Base-by-base conservation (phyloP, 2,888 invertebrate species). In the Clostera curtula region DNA sequence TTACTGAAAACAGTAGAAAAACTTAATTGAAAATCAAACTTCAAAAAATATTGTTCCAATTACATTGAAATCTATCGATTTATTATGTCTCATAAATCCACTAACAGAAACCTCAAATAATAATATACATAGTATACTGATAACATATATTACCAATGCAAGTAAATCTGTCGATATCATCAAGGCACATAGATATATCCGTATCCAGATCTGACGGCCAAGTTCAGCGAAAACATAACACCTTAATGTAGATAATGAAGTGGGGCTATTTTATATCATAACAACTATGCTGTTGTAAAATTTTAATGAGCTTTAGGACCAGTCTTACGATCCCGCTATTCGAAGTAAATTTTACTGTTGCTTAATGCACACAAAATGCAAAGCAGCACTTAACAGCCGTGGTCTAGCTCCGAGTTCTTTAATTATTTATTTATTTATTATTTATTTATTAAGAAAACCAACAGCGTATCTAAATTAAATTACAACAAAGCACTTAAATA, bases 251-350 rank as follows among this genome's bases (percentile, higher is more conserved):
- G 56, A 49, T 42, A 41, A 27, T 33, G 36, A 36, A 48, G 37
- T 42, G 30, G 41, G 37, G 40, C 43, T 24, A 40, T 44, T 56
- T 56, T 59, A 62, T 64, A 58, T 63, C 68, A 66, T 71, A 65
- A 59, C 42, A 44, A 49, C 45, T 53, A 55, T 56, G 52, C 48
- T 55, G 62, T 54, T 56, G 64, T 69, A 65, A 69, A 67, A 69
- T 65, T 72, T 72, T 76, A 74, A 76, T 74, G 67, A 76, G 67
- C 54, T 49, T n/a, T n/a, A n/a, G 40, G 43, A 36, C 40, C 52
- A 49, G 49, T 34, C 49, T 33, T 49, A 36, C 40, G 43, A 56
- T 69, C 53, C 67, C 61, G 69, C 64, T 71, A 66, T 68, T 67
- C 63, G 66, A 56, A 52, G 56, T 41, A 47, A 59, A 56, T 50